phyloP scores from a whole-genome alignment of 2,113 vertebrate species.

The Gymnorhina tibicen region DNA sequence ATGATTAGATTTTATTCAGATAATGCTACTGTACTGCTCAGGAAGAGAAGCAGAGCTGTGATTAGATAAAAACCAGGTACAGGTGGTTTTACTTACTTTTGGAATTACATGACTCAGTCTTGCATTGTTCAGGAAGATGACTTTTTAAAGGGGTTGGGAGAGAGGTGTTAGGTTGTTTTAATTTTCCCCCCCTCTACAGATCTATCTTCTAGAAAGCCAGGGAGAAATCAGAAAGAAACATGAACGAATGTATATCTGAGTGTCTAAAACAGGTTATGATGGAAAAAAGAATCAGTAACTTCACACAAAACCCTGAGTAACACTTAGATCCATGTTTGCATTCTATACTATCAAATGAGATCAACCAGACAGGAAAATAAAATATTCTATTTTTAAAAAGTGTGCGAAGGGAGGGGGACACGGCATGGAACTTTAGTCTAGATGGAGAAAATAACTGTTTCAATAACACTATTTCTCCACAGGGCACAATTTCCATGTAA shows the following conservation, averaged over 20 bases:
- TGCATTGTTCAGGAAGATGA: background rate
- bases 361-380: background rate
- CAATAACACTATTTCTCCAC: background rate
- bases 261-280: background rate
- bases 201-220: background rate
- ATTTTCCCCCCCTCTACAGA: background rate
- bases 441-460: background rate
- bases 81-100: background rate
- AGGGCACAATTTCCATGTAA: background rate
- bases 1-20: slow-evolving; percentile 4
- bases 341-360: background rate
- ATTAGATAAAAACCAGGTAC: background rate
- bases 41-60: background rate
- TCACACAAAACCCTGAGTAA: background rate
- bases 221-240: background rate
- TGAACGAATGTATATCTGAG: rapidly evolving
- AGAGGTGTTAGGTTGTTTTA: background rate
- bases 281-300: background rate
- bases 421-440: background rate
- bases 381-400: background rate
- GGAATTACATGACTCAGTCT: background rate
- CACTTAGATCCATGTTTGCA: background rate
- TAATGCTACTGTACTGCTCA: background rate
- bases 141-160: background rate
- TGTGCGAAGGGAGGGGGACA: too few relatives aligned